Evolutionary conservation across 2,888 invertebrate species (phyloP).

Genomic region (Thymelicus lineola): DNA sequence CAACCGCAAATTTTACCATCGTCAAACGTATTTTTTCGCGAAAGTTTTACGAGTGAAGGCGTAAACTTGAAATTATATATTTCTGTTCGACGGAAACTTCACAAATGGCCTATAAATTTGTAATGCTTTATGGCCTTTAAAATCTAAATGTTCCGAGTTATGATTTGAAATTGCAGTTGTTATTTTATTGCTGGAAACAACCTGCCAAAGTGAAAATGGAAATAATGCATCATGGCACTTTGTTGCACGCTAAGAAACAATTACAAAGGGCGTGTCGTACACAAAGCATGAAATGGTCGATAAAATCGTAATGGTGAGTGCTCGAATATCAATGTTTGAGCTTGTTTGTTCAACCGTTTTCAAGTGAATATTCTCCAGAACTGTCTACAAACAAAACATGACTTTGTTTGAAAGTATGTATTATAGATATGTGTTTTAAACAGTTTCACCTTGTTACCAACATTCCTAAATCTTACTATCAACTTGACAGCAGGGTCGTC

Average conservation of each 20-base stretch:
- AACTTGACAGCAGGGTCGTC: too few species aligned
- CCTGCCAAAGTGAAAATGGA: slow-evolving; percentile 33
- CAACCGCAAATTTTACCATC: slow-evolving; percentile 12
- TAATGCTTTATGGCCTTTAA: slow-evolving; percentile 34
- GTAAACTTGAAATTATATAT: slow-evolving; percentile 29
- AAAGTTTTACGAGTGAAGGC: slow-evolving; percentile 20
- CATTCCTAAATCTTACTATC: too few species aligned
- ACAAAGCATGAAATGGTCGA: slow-evolving; percentile 29
- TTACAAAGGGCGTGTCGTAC: slow-evolving; percentile 29
- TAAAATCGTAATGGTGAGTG: slow-evolving; percentile 33
- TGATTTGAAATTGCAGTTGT: slow-evolving; percentile 26
- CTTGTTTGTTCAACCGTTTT: not conserved
- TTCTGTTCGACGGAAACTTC: slow-evolving; percentile 27
- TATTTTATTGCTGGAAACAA: slow-evolving; percentile 26
- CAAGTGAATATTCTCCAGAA: not conserved
- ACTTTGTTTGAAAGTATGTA: too few species aligned
- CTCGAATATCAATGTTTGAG: slow-evolving; percentile 30
- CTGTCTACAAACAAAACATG: too few species aligned
- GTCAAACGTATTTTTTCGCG: slow-evolving; percentile 18
- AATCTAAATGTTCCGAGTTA: slow-evolving; percentile 32
- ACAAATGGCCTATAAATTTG: slow-evolving; percentile 33
- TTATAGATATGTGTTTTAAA: too few species aligned
- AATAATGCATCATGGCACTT: slow-evolving; percentile 33
- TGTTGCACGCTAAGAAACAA: slow-evolving; percentile 38
- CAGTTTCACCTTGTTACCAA: too few species aligned